Evolutionary conservation across 2,888 invertebrate genomes (phyloP), one percentile per base, ranked within the genome.

Genomic region (Resseliella maxima): DNA sequence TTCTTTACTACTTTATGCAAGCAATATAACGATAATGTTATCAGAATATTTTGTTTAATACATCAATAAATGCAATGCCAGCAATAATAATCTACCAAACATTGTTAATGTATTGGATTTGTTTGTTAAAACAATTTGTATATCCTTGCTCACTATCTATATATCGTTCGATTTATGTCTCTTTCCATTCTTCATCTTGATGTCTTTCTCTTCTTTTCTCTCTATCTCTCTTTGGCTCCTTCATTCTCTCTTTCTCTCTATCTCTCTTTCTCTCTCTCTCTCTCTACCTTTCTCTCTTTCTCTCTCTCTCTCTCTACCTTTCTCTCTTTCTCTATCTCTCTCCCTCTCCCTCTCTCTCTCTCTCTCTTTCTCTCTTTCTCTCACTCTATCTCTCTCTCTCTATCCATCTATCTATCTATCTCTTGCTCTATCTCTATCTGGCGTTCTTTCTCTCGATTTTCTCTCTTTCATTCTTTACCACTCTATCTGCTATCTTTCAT

Each of bases 101-200:
- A 15, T 72, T 72, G 72, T 72, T 72, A 72, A 72, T 72, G 72
- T 31, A 72, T 72, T 72, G 72, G 31, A 72, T 72, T 72, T 72
- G 72, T 72, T 72, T 72, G 59, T 59, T 59, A 24, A 59, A 59
- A 59, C 59, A 59, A 59, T 59, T 59, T 59, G n/a, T n/a, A n/a
- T n/a, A n/a, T n/a, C 24, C 3, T 3, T 3, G 59, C 59, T 27
- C 59, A 24, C n/a, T 59, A 59, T 59, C 50, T 50, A 18, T 50
- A 8, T 50, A 21, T 64, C 64, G 54, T 10, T 64, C 27, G 24
- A 27, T 64, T 3, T 27, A 2, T 64, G 1, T 64, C 64, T 31
- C 54, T 54, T 21, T 54, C 54, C n/a, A n/a, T n/a, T n/a, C n/a
- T n/a, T n/a, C n/a, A n/a, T n/a, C n/a, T n/a, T n/a, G n/a, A n/a